phyloP scores from a whole-genome alignment of 1,140 invertebrate species.

The Adelges cooleyi region DNA sequence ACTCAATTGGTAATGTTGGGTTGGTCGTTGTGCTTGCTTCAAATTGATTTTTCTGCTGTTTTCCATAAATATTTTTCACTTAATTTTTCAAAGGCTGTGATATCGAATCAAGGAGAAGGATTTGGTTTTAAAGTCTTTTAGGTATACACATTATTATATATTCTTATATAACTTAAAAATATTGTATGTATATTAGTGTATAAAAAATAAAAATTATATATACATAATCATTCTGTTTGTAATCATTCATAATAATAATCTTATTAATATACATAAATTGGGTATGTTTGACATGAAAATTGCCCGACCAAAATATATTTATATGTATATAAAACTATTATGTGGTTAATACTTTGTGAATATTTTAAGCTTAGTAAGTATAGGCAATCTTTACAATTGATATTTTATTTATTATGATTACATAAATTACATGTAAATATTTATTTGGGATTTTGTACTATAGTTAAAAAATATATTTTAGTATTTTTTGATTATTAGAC shows the following conservation, averaged over 20 bases:
- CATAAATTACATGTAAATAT: constrained; percentile 22
- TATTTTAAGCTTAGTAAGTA: constrained; percentile 2
- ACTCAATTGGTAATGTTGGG: no score
- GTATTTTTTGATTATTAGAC: constrained; percentile 27
- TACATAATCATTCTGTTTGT: constrained; percentile 11
- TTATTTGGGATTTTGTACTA: constrained; percentile 22
- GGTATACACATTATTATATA: constrained; percentile 13
- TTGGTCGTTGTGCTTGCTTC: neutral
- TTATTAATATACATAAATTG: neutral
- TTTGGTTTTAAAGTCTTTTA: constrained; percentile 27
- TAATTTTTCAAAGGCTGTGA: constrained; percentile 22
- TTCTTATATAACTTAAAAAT: no score
- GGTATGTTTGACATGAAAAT: neutral
- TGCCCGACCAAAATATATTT: neutral
- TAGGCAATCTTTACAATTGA: constrained; percentile 15
- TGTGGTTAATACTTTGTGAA: neutral
- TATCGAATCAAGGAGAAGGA: constrained; percentile 10
- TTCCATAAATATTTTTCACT: constrained; percentile 7
- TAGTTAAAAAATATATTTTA: constrained; percentile 29
- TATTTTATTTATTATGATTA: constrained; percentile 23
- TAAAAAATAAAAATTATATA: constrained; percentile 3
- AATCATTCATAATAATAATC: constrained; percentile 10
- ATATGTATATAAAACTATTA: neutral
- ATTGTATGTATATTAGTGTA: constrained; percentile 4
- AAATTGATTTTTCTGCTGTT: neutral